Conservation (phyloP, 2,888 invertebrate species). For the Schrankia costaestrigalis region DNA sequence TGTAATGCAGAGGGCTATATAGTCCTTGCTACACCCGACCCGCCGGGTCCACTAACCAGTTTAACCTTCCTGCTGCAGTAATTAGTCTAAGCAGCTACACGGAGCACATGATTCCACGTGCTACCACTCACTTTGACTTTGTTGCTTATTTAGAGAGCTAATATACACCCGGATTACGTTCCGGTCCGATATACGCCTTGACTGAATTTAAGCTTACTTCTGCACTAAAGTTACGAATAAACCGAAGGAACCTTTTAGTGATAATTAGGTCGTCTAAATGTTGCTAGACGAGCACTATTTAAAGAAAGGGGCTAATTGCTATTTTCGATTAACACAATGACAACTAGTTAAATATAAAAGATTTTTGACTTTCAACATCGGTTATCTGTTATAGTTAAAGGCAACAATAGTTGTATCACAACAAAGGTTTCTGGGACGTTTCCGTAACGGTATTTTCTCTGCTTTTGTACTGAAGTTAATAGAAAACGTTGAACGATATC, state of each 20-base stretch:
- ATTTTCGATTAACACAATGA: background rate
- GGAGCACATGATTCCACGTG: slow-evolving; percentile 47
- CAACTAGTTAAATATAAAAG: slow-evolving; percentile 19
- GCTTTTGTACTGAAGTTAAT: slow-evolving; percentile 61
- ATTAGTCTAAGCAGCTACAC: slow-evolving; percentile 68
- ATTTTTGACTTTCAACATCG: slow-evolving; percentile 42
- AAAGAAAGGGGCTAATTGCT: slow-evolving; percentile 1
- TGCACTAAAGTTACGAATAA: slow-evolving; percentile 8
- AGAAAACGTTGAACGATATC: slow-evolving; percentile 59
- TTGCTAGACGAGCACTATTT: slow-evolving; percentile 4
- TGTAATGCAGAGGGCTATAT: slow-evolving; percentile 38
- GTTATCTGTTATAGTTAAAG: slow-evolving; percentile 51
- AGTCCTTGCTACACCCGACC: slow-evolving; percentile 37
- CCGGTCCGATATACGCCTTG: slow-evolving; percentile 11
- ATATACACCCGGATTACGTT: slow-evolving; percentile 35
- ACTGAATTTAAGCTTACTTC: slow-evolving; percentile 18
- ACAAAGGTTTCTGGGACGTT: slow-evolving; percentile 67
- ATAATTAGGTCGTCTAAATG: slow-evolving; percentile 16
- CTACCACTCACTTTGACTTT: slow-evolving; percentile 44
- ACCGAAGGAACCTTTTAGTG: slow-evolving; percentile 7
- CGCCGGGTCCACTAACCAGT: slow-evolving; percentile 53
- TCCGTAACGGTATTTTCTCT: slow-evolving; percentile 62
- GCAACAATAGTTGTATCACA: slow-evolving; percentile 61
- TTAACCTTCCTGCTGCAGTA: slow-evolving; percentile 65
- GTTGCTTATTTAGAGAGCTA: slow-evolving; percentile 44